Percentiles rank a stretch among this genome's conserved stretches.
phyloP scores from a whole-genome alignment of 2,113 vertebrate genomes.

The Grantiella picta region DNA sequence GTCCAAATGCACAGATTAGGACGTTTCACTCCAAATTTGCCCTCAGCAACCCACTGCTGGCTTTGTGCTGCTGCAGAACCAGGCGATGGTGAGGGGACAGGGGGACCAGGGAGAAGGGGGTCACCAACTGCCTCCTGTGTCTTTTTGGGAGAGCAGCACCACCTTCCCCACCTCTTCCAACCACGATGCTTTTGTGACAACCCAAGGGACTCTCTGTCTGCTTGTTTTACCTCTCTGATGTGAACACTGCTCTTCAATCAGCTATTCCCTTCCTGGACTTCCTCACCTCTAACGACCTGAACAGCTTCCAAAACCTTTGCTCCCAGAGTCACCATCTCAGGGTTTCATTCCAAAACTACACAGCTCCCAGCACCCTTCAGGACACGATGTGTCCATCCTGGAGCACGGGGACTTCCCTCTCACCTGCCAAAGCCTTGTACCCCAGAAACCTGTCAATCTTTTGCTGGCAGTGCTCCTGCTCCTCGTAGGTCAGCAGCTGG shows the following conservation, averaged over 20 bases:
- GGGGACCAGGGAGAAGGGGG: background rate
- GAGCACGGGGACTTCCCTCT: background rate
- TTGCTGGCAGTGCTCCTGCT: slow-evolving; percentile 95
- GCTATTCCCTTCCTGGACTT: background rate
- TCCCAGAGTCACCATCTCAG: background rate
- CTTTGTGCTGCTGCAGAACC: background rate
- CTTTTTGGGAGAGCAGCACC: background rate
- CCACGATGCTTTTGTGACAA: fast-evolving
- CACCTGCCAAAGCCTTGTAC: slow-evolving; percentile 81
- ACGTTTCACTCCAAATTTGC: background rate
- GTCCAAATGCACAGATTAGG: background rate
- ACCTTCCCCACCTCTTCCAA: background rate
- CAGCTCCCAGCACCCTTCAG: fast-evolving
- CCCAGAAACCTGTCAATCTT: slow-evolving; percentile 97
- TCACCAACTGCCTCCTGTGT: background rate
- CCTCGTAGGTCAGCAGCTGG: slow-evolving; percentile 95
- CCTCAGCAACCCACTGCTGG: background rate
- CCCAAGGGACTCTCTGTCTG: fast-evolving
- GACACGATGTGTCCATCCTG: fast-evolving
- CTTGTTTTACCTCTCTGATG: background rate
- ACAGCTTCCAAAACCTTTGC: background rate
- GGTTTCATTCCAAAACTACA: background rate
- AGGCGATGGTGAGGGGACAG: background rate
- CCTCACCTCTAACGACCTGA: fast-evolving
- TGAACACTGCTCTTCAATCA: background rate